Evolutionary conservation across 2,113 vertebrate species (phyloP).

Genomic region (Scytalopus superciliaris): DNA sequence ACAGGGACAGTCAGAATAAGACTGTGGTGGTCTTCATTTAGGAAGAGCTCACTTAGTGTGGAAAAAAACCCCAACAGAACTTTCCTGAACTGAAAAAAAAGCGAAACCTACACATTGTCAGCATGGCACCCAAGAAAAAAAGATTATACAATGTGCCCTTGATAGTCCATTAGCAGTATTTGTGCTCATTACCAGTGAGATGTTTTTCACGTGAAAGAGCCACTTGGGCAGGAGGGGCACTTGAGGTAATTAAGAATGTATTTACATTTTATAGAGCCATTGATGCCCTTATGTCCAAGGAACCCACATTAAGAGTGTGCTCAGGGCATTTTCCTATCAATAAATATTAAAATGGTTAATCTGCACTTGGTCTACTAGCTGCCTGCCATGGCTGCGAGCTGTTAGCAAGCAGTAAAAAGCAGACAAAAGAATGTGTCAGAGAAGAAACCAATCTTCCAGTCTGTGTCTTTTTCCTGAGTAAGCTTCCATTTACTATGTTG

Average conservation of each 20-base stretch:
- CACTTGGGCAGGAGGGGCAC: conserved; percentile 69
- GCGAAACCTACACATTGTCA: neutral
- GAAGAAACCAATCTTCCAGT: neutral
- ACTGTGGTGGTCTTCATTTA: neutral
- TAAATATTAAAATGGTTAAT: conserved; percentile 76
- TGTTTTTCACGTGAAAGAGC: conserved; percentile 56
- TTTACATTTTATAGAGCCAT: conserved; percentile 73
- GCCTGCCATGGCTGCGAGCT: conserved; percentile 10
- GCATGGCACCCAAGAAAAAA: neutral
- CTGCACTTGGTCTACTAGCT: conserved; percentile 41
- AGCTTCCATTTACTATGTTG: neutral
- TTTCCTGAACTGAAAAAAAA: neutral
- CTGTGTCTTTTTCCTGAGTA: neutral
- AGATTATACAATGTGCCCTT: conserved; percentile 41
- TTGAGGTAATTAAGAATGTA: conserved; percentile 78
- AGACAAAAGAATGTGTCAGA: conserved; percentile 45
- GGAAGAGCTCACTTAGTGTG: neutral
- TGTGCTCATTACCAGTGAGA: conserved; percentile 69
- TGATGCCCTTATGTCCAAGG: conserved; percentile 56
- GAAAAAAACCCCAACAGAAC: neutral
- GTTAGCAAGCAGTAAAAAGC: neutral
- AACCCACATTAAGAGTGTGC: conserved; percentile 48
- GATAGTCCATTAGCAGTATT: conserved; percentile 67
- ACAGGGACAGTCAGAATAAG: neutral
- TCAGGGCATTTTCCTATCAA: conserved; percentile 54